Evolutionary conservation across 2,113 vertebrate species (phyloP), one percentile per base, ranked within the genome.

Genomic region (Strix aluco): DNA sequence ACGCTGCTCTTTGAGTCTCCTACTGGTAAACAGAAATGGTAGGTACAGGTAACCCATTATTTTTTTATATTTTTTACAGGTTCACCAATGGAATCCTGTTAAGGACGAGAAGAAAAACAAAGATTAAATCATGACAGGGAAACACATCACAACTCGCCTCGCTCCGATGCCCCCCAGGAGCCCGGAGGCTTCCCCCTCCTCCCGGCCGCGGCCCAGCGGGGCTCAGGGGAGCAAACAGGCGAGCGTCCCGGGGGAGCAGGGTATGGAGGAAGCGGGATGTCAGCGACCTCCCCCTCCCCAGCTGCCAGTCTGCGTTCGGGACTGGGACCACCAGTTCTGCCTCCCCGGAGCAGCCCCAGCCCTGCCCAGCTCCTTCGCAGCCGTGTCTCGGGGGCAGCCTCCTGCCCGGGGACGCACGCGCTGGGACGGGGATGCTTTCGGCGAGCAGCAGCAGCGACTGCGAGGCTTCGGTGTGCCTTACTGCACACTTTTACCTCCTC

Each of bases 61-160:
- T 96, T 97, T 94, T 97, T 90, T 98, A 95, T 97, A 95, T 97
- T 98, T 97, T 98, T 98, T 98, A 98, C 98, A 99, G 98, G 98
- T 99, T 98, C 98, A 98, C 99, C 99, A 98, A 97, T 95, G 98
- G 98, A 98, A 98, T 99, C 99, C 99, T 99, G 98, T 95, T 57
- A 86, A 96, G 80, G 92, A 96, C 5, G 75, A 98, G 97, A 96
- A 94, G 84, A 97, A 88, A 92, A 96, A 73, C 34, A 95, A 90
- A 95, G 57, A 30, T 92, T 96, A 96, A 71, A 59, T 57, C 80
- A 67, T 0, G 6, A 87, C 5, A 19, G 58, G 61, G 38, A 26
- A 17, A 19, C 2, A 4, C 32, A 13, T 3, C 7, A 1, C 0
- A 5, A 17, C 58, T 15, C 11, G 3, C 7, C 1, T 20, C 4